These are phyloP conservation scores for Mechanitis messenoides DNA, from an alignment of 2,888 invertebrate species.

Conservation along the genomic window DNA sequence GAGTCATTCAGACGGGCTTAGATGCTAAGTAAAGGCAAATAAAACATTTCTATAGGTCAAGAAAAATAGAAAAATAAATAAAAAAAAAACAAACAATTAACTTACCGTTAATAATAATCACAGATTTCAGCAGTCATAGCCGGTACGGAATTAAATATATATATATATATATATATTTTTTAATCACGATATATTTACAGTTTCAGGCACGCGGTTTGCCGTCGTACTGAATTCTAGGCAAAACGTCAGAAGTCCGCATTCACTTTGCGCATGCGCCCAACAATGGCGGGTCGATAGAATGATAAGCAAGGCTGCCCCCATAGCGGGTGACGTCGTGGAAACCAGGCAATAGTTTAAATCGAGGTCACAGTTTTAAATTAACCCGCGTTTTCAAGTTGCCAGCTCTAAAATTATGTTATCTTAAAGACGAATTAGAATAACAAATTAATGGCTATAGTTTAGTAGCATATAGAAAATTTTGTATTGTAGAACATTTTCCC, in stretches of 20 bases:
- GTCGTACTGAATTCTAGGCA: conserved; percentile 45
- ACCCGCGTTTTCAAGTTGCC: conserved; percentile 53
- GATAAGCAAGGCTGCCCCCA: conserved; percentile 66
- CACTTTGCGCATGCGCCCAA: conserved; percentile 55
- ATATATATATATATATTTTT: background rate
- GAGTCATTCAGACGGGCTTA: too few species aligned
- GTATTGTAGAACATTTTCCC: too few species aligned
- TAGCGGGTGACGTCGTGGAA: conserved; percentile 58
- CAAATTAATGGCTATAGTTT: background rate
- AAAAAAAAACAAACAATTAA: background rate
- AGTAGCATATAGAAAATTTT: too few species aligned
- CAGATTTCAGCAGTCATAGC: conserved; percentile 5
- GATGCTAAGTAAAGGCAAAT: too few species aligned
- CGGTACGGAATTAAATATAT: background rate
- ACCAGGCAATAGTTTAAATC: conserved; percentile 61
- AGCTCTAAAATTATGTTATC: conserved; percentile 33
- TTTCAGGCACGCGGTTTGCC: conserved; percentile 43
- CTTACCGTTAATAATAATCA: conserved; percentile 3
- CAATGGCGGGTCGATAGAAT: conserved; percentile 57
- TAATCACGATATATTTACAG: conserved; percentile 50
- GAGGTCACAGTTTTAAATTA: conserved; percentile 62
- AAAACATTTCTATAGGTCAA: background rate
- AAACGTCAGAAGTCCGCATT: conserved; percentile 69
- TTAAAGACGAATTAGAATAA: conserved; percentile 13
- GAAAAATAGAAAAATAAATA: background rate